Base-by-base conservation (phyloP, 2,888 invertebrate genomes). In the Aleiodes leptofemur region DNA sequence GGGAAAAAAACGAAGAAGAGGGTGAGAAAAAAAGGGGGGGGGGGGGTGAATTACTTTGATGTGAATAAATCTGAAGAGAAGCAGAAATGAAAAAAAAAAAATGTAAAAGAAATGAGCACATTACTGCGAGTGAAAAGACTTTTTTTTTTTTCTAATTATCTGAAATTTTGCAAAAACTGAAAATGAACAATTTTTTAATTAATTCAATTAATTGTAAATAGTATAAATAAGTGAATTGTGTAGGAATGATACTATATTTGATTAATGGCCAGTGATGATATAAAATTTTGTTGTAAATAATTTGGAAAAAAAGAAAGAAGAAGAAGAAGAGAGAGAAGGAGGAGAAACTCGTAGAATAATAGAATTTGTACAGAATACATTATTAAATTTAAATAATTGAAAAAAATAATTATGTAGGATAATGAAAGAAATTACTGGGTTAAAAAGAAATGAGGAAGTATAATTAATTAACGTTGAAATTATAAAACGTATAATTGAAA, bases 321-420 rank as follows among this genome's bases (percentile, higher is more conserved):
- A 34, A 4, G 6, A 34, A 34, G 6, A 4, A 4, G 1, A 3
- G 6, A 34, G 6, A 34, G 4, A 4, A 34, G 6, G 34, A 3
- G 6, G 34, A 6, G 6, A 34, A 34, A 34, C 34, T 23, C 76
- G 77, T 83, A 84, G 80, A 77, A 69, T 82, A 80, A 80, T 87
- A 86, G 85, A 80, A 81, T 86, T 85, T 88, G 88, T 88, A 88
- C 87, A 87, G 84, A 85, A 84, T 84, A 83, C 84, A 83, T 84
- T 83, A 80, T 23, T 23, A 23, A 23, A 23, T 23, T 23, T 23
- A 23, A 23, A 23, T 23, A 84, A 83, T 68, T 83, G 38, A 23
- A 14, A 78, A 77, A 78, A 77, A 76, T 77, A 74, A 69, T 73
- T 78, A 76, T 76, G 77, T 81, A 84, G 71, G 69, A 74, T 82